phyloP scores from a whole-genome alignment of 2,888 invertebrate genomes.

The Oxystoma pomonae region DNA sequence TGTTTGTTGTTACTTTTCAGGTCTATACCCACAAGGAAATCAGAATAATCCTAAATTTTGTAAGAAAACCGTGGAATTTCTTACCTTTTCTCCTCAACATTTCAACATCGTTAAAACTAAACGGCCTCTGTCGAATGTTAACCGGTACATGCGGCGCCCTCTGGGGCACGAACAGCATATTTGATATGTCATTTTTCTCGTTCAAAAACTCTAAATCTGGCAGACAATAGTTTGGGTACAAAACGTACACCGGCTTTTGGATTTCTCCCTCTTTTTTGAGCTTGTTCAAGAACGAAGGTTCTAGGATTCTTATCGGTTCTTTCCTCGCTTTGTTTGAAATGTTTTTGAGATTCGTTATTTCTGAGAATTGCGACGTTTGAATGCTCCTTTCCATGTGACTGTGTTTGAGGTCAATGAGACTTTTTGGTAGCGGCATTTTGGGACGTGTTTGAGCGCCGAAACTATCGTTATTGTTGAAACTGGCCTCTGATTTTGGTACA shows the following conservation, averaged over 20 bases:
- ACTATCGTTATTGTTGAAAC: constrained; percentile 52
- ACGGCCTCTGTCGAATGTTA: constrained; percentile 56
- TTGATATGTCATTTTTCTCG: constrained; percentile 49
- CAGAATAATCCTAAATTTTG: no score
- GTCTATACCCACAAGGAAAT: no score
- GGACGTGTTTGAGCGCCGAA: constrained; percentile 17
- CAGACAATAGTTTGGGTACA: constrained; percentile 87
- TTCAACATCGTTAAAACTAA: constrained; percentile 80
- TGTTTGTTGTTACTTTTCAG: no score
- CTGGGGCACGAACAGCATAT: constrained; percentile 72
- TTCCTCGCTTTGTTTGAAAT: constrained; percentile 34
- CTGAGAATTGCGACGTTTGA: constrained; percentile 61
- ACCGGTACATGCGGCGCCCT: constrained; percentile 49
- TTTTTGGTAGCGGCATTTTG: constrained; percentile 22
- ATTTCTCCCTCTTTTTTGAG: constrained; percentile 51
- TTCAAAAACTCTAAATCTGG: constrained; percentile 82
- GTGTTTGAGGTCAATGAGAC: constrained; percentile 25
- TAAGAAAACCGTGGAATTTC: no score
- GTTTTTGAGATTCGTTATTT: constrained; percentile 39
- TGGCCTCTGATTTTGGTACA: constrained; percentile 18
- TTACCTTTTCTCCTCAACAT: constrained; percentile 62
- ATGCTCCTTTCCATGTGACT: constrained; percentile 68
- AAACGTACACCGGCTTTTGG: constrained; percentile 78
- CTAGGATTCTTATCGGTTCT: constrained; percentile 59
- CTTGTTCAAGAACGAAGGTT: constrained; percentile 67